Evolutionary conservation across 2,113 vertebrate genomes (phyloP), one percentile per base, ranked within the genome.

Genomic region (Solea senegalensis): DNA sequence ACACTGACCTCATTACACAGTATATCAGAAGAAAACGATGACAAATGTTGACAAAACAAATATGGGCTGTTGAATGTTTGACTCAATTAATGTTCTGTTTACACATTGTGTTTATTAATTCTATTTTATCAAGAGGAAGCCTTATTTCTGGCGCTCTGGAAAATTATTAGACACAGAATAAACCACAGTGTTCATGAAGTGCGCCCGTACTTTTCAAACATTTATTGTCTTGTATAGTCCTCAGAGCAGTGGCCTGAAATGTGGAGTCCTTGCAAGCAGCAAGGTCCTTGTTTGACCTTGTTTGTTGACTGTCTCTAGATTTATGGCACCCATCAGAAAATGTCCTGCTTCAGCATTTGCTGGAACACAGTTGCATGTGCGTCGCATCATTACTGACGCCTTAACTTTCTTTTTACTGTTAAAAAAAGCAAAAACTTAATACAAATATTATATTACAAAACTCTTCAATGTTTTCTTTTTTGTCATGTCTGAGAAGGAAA

Each of bases 361-460:
- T 49, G 43, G 3, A 52, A 16, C 53, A 71, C n/a, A 71, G 0
- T 49, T 49, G 49, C 34, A 34, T 34, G 34, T 34, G 43, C 49
- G 34, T 67, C 52, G 50, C 43, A 69, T 16, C 3, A 28, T 52
- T 28, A 69, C 14, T 65, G 66, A 41, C 54, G 65, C 43, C 8
- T 43, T 34, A 65, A 41, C 8, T 7, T 41, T 67, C 9, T 64
- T 72, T 39, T 66, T 62, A 14, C 3, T 55, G 52, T 82, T 59
- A 49, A 64, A 60, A 76, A 71, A 66, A n/a, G n/a, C n/a, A n/a
- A 56, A 12, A 5, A 34, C 68, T 71, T 69, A 54, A 67, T 64
- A 76, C 14, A 78, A 81, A 70, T 67, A 68, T 72, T 49, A 81
- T 74, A 11, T 69, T 69, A 89, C 80, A 86, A 73, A 76, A 48